Evolutionary conservation across 2,113 vertebrate species (phyloP).

Genomic region (Myanophis thanlyinensis): DNA sequence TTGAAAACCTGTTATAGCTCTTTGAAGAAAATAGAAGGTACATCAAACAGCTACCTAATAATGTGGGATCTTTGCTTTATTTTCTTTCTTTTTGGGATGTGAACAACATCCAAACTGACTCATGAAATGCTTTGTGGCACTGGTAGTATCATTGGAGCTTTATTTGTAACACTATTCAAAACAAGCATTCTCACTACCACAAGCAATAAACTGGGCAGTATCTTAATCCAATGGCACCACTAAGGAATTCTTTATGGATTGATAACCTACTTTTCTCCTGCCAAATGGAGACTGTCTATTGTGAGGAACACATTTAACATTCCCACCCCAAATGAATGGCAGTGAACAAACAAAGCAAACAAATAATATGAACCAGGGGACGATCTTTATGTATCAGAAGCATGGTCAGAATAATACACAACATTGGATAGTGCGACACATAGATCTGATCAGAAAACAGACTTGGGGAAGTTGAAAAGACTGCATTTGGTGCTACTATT

Average conservation of each 20-base stretch:
- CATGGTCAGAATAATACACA: neutral
- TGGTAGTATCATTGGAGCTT: neutral
- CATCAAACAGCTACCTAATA: slow-evolving; percentile 35
- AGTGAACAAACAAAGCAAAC: neutral
- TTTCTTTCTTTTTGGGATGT: slow-evolving; percentile 7
- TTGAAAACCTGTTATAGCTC: slow-evolving; percentile 53
- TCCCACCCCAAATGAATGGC: neutral
- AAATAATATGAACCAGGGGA: neutral
- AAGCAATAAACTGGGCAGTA: slow-evolving; percentile 23
- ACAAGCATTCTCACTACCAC: slow-evolving; percentile 20
- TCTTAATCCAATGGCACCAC: neutral
- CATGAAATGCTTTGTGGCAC: neutral
- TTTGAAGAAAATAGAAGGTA: slow-evolving; percentile 21
- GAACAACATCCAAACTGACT: neutral
- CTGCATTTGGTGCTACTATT: neutral
- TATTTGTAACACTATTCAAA: neutral
- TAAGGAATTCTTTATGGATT: neutral
- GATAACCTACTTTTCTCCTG: neutral
- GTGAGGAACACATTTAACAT: neutral
- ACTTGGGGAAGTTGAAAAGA: neutral
- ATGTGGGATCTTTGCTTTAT: neutral
- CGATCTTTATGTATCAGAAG: neutral
- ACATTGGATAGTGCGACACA: neutral
- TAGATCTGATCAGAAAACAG: neutral
- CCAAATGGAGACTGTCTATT: neutral